Base-by-base conservation (phyloP, 2,113 vertebrate species). In the Microtus pennsylvanicus region DNA sequence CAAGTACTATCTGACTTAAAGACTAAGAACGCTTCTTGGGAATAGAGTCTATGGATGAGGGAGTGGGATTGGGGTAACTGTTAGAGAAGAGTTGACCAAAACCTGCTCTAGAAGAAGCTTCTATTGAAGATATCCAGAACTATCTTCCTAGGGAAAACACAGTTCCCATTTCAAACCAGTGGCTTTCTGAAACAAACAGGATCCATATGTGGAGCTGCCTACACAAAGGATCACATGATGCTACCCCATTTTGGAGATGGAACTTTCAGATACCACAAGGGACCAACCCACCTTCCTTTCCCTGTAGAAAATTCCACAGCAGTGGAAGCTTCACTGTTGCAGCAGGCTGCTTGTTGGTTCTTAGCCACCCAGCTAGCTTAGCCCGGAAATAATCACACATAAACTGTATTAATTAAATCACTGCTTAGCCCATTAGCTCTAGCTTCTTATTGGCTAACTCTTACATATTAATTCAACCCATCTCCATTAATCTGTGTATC, bases 21-120 rank as follows among this genome's bases (percentile, higher is more conserved):
- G 21, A 52, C 12, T 45, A 74, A 92, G 96, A 80, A 83, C 21
- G 63, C 80, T 70, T 94, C 75, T 91, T 33, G 75, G 69, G 55
- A 92, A 76, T 33, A 69, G 47, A 83, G 30, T 83, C 38, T 61
- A n/a, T 13, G 1, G 5, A 17, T 9, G 30, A 7, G n/a, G 14
- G 35, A 72, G 35, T n/a, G 11, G 3, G 16, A n/a, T 17, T 5
- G 16, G 10, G 28, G 14, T 30, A 3, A 5, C 28, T 67, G 42
- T 38, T 19, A 17, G 9, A 35, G 55, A 74, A 75, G 78, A 69
- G 33, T 35, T 14, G 16, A 22, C 11, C 33, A 70, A 35, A 45
- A 72, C 8, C 10, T 55, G 17, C 7, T 47, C 26, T 13, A 86
- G 50, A 67, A 1, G 1, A 3, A 22, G 11, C 61, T 94, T 83